These are phyloP conservation scores for Hipposideros larvatus DNA, from an alignment of 2,797 vertebrate species.

Conservation along the genomic window DNA sequence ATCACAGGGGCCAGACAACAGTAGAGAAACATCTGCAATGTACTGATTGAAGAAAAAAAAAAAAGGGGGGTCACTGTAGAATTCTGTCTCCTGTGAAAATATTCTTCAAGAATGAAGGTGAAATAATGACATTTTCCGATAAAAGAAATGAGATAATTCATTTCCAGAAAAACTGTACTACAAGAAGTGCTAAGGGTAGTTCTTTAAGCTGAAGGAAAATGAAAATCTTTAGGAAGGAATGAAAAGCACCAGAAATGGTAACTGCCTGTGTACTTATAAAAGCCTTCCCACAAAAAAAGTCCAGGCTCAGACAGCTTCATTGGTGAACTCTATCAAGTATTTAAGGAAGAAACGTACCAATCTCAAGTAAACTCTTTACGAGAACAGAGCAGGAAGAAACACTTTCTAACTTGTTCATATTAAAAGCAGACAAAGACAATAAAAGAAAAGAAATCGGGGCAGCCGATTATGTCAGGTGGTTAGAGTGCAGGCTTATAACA, in stretches of 20 bases:
- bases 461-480: no score
- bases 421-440: background rate
- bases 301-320: background rate
- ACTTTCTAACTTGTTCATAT: background rate
- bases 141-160: background rate
- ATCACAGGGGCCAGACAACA: background rate
- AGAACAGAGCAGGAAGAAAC: background rate
- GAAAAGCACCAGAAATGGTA: background rate
- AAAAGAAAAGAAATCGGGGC: background rate
- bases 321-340: background rate
- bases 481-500: no score
- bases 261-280: background rate
- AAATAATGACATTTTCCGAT: background rate
- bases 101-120: background rate
- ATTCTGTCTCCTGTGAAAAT: background rate
- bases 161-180: background rate
- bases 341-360: slow-evolving; percentile 6
- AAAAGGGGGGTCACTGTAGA: background rate
- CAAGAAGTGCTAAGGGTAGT: background rate
- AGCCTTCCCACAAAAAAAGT: background rate
- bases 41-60: background rate
- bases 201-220: slow-evolving; percentile 7
- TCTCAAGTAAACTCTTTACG: background rate
- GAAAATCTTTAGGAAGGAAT: background rate
- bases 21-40: background rate